phyloP scores from a whole-genome alignment of 2,797 vertebrate genomes.

The Syncerus caffer region DNA sequence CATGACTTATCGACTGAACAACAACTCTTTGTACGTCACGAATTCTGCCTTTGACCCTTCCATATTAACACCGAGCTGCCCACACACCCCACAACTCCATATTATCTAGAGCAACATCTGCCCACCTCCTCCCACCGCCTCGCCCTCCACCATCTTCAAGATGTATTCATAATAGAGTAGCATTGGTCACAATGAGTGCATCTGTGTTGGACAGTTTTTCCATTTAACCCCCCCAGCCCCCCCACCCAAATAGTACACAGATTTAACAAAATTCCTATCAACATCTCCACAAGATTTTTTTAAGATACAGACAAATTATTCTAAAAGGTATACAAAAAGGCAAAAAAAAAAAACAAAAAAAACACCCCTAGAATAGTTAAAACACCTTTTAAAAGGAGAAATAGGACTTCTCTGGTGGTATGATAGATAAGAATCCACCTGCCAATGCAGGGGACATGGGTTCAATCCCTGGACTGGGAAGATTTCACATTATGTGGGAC shows the following conservation, averaged over 20 bases:
- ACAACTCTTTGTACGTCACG: neutral
- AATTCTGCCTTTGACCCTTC: neutral
- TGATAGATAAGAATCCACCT: neutral
- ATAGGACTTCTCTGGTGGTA: neutral
- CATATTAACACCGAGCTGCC: neutral
- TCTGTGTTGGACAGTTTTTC: neutral
- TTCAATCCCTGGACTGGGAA: neutral
- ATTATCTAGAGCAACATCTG: neutral
- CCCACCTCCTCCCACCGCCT: neutral
- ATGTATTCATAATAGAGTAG: neutral
- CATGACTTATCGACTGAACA: neutral
- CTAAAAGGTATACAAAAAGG: neutral
- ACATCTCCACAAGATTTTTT: neutral
- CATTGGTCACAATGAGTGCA: neutral
- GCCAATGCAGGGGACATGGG: neutral
- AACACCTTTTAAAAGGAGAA: neutral
- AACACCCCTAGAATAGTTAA: neutral
- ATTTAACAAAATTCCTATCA: constrained; percentile 4
- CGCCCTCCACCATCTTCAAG: neutral
- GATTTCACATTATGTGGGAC: neutral
- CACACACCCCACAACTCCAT: neutral
- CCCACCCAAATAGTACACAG: neutral
- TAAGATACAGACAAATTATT: neutral
- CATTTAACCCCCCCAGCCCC: neutral
- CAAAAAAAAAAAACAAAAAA: neutral